Evolutionary conservation across 2,888 invertebrate species (phyloP).

Genomic region (Nomada ferruginata): DNA sequence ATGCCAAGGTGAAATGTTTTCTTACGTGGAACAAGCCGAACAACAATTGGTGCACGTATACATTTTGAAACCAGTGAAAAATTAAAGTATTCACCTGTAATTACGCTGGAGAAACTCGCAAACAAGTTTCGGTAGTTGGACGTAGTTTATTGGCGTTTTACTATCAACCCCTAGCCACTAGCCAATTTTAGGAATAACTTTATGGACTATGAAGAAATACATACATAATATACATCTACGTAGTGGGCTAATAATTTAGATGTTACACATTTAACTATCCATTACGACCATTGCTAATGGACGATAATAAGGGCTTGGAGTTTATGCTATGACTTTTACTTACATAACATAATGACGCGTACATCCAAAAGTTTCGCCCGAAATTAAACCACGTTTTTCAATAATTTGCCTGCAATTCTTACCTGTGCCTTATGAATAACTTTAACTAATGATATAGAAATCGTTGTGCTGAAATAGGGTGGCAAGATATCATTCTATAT

Average conservation of each 20-base stretch:
- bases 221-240: too few relatives aligned
- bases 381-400: too few relatives aligned
- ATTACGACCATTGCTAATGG: background rate
- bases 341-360: background rate
- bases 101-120: background rate
- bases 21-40: background rate
- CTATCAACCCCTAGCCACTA: too few relatives aligned
- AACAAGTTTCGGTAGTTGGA: background rate
- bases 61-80: background rate
- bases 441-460: too few relatives aligned
- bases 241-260: constrained; percentile 2
- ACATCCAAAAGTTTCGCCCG: background rate
- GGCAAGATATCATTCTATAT: background rate
- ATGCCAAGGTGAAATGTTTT: constrained; percentile 1
- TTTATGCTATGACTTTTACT: background rate
- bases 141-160: constrained; percentile 1
- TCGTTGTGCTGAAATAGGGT: too few relatives aligned
- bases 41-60: background rate
- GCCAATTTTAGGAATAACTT: too few relatives aligned
- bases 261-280: too few relatives aligned
- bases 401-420: too few relatives aligned
- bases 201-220: too few relatives aligned
- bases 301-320: background rate
- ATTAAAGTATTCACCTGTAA: background rate
- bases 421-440: too few relatives aligned